Percentiles rank a stretch among this genome's conserved stretches.
These are phyloP conservation scores for Hydroisotoma schaefferi DNA, from an alignment of 2,888 invertebrate genomes.

Conservation along the genomic window DNA sequence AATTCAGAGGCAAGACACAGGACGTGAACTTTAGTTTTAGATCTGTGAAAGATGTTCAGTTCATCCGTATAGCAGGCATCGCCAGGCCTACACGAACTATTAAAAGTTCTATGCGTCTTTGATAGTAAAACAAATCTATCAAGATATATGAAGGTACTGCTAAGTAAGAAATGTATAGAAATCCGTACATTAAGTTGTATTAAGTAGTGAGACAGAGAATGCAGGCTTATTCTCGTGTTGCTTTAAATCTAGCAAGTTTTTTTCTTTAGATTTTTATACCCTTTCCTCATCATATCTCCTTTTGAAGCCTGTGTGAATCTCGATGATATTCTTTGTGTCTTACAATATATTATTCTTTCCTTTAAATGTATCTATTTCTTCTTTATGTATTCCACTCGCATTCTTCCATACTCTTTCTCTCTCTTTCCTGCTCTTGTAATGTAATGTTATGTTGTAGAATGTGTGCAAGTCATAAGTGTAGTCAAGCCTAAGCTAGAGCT, in stretches of 20 bases:
- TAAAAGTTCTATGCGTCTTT: too few relatives aligned
- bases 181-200: too few relatives aligned
- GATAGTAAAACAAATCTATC: too few relatives aligned
- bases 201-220: too few relatives aligned
- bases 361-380: slow-evolving; percentile 1
- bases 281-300: not conserved
- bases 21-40: slow-evolving; percentile 12
- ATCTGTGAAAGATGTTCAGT: slow-evolving; percentile 14
- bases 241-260: not conserved
- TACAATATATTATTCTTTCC: slow-evolving; percentile 4
- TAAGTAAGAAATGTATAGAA: too few relatives aligned
- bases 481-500: too few relatives aligned
- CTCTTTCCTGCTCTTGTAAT: too few relatives aligned
- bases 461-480: too few relatives aligned
- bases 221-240: not conserved
- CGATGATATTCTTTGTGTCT: not conserved
- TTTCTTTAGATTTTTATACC: not conserved
- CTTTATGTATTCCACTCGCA: slow-evolving; percentile 4
- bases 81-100: not conserved
- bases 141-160: too few relatives aligned
- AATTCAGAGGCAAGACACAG: slow-evolving; percentile 11
- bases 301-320: not conserved
- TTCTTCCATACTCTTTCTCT: not conserved
- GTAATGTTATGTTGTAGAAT: too few relatives aligned
- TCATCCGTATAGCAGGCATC: not conserved